Evolutionary conservation across 2,113 vertebrate genomes (phyloP).

Genomic region (Oryctolagus cuniculus): DNA sequence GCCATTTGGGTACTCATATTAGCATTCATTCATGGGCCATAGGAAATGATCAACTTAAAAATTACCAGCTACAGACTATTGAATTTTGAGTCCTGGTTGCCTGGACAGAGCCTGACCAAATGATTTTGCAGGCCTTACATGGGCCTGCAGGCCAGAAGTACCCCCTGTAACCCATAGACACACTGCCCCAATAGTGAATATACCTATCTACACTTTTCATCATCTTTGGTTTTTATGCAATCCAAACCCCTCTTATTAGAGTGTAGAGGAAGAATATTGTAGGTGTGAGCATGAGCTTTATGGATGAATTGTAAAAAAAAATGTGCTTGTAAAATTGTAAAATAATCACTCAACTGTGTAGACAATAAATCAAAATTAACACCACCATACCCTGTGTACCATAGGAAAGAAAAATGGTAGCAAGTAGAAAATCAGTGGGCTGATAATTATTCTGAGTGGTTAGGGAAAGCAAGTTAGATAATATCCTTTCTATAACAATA

Average conservation of each 20-base stretch:
- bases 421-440: neutral
- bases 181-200: no score
- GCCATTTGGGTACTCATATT: no score
- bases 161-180: no score
- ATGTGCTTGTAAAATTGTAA: neutral
- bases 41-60: no score
- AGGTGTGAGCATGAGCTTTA: neutral
- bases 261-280: neutral
- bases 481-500: neutral
- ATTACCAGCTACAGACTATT: no score
- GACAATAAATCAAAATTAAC: neutral
- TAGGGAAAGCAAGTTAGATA: neutral
- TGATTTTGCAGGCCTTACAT: no score
- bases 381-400: neutral
- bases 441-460: neutral
- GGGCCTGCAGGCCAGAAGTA: no score
- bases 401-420: fast-evolving
- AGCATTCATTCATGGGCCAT: no score
- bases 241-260: conserved; percentile 19
- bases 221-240: conserved; percentile 40
- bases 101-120: no score
- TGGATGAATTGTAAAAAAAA: neutral
- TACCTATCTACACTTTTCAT: neutral
- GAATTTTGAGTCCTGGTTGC: no score
- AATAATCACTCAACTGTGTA: neutral